Evolutionary conservation across 2,888 invertebrate species (phyloP), one percentile per base, ranked within the genome.

Genomic region (Chaetoderma sp.): DNA sequence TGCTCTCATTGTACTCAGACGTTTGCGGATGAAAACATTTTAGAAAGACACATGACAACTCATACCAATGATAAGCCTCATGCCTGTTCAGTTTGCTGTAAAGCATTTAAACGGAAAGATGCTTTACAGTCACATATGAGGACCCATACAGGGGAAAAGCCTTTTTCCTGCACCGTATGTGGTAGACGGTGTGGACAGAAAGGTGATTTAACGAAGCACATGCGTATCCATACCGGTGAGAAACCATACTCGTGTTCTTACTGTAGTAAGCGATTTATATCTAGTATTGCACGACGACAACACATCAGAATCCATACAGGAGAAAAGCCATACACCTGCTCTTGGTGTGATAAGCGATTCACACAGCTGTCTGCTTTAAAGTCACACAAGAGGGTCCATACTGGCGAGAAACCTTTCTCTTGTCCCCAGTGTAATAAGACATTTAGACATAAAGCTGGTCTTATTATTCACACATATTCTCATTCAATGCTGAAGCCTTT

Each of bases 21-120:
- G n/a, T 74, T 74, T 55, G 67, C 72, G n/a, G 72, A 74, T 33
- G 59, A 67, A 18, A 72, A 72, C 1, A 71, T 68, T 69, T 72
- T 71, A 69, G 57, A 68, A 36, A 57, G 72, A 13, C 74, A 74
- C 49, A 71, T 68, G 6, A 62, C 65, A 56, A 69, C 71, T 10
- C 73, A 73, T 52, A 32, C 70, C 65, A 56, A 71, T 49, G 54
- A 65, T 3, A 63, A 64, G 1, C 71, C 70, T 0, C 70, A 71
- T 60, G 60, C 67, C 27, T 73, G 73, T 65, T 69, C 66, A 0
- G 66, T 71, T 13, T 73, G 73, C 21, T 16, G 32, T 16, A 30
- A 30, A 32, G 18, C 52, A 4, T 52, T 52, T 21, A 25, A n/a
- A 13, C 16, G 16, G 3, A 2, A 28, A 23, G 30, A 52, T 18